Base-by-base conservation (phyloP, 2,113 vertebrate genomes). In the Sakesphorus luctuosus region DNA sequence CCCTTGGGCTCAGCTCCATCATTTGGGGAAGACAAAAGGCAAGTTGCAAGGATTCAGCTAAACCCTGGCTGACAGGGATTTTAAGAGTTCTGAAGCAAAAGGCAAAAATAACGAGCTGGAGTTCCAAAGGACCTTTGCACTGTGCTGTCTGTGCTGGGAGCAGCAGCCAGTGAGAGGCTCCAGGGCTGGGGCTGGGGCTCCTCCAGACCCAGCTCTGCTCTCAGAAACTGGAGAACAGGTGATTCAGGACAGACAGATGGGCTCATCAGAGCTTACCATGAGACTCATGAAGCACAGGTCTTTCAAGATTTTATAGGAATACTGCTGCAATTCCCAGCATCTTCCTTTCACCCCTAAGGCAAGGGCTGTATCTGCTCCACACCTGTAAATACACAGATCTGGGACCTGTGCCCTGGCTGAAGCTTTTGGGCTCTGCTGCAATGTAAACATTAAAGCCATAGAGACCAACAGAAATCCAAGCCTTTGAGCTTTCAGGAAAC, bases 1-100 rank as follows among this genome's bases (percentile, higher is more conserved):
- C 95, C 95, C 91, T 55, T 94, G 92, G 94, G 97, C 92, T 91
- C 89, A 84, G 84, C 96, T 96, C 90, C 82, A 96, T 91, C 91
- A 95, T 78, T 77, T 94, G 79, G 44, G 74, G 85, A 96, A 95
- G 91, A 93, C 96, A 96, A 95, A 90, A 94, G 91, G 65, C 90
- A 94, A 94, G 93, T 91, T 78, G 84, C 87, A 86, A 88, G 71
- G 79, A 58, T 92, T 96, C 95, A 85, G 90, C 79, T 91, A 83
- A 96, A 96, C 83, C 67, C 76, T 61, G 21, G 68, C 83, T 93
- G 89, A 96, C 92, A 96, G 79, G 47, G 85, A 89, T 71, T 93
- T 88, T 58, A 68, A 80, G 82, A 78, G 82, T 90, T 94, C 79
- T 53, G 82, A 94, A 96, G 94, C 94, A 93, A 95, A 93, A 94